Percentiles rank a stretch among this genome's conserved stretches.
Evolutionary conservation across 2,888 invertebrate species (phyloP).

Genomic region (Cylloceria caligata): DNA sequence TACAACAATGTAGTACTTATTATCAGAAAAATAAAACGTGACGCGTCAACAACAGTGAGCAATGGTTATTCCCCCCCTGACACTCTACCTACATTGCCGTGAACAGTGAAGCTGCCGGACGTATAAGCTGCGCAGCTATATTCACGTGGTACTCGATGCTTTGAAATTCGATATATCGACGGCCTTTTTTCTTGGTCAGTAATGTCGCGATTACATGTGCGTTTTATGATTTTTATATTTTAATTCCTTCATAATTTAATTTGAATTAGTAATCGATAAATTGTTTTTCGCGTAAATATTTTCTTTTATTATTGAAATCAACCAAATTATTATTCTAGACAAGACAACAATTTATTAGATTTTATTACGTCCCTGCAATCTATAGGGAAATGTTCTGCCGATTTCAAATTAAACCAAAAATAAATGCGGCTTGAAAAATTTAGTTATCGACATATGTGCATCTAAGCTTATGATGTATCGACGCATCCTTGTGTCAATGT

Average conservation of each 20-base stretch:
- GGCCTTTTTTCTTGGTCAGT: not conserved
- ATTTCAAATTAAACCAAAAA: too few relatives aligned
- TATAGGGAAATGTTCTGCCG: too few relatives aligned
- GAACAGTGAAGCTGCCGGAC: slow-evolving; percentile 15
- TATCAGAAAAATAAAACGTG: slow-evolving; percentile 29
- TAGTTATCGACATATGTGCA: too few relatives aligned
- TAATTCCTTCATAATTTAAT: not conserved
- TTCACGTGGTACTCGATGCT: slow-evolving; percentile 10
- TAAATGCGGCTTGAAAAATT: too few relatives aligned
- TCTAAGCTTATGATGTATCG: too few relatives aligned
- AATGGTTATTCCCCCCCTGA: slow-evolving; percentile 33
- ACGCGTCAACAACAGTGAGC: slow-evolving; percentile 52
- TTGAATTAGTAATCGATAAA: not conserved
- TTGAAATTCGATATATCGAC: not conserved
- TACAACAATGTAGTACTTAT: slow-evolving; percentile 5
- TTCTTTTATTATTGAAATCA: too few relatives aligned
- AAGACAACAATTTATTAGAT: too few relatives aligned
- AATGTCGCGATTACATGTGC: not conserved
- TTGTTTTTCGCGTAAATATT: too few relatives aligned
- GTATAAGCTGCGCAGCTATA: not conserved
- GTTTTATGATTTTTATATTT: not conserved
- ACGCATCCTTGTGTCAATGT: too few relatives aligned
- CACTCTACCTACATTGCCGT: slow-evolving; percentile 41
- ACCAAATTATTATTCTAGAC: too few relatives aligned
- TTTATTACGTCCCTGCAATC: too few relatives aligned